Conservation (phyloP, 2,888 invertebrate species). For the Hetaerina titia region DNA sequence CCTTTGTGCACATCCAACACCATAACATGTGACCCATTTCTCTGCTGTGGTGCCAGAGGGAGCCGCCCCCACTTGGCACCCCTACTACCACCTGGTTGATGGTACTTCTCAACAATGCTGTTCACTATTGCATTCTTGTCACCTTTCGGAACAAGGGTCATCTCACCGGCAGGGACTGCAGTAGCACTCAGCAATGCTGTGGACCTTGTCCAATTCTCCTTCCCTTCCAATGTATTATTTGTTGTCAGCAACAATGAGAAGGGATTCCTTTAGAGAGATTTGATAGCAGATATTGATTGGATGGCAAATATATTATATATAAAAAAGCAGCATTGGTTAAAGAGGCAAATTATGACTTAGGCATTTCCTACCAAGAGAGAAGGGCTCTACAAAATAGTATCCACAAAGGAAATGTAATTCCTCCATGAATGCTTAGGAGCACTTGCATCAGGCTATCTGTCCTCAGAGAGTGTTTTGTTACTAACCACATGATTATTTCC, state of each 20-base stretch:
- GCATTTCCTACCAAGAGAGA: too few relatives aligned
- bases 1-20: neutral
- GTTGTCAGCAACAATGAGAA: neutral
- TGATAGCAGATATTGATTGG: too few relatives aligned
- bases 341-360: too few relatives aligned
- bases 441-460: too few relatives aligned
- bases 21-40: neutral
- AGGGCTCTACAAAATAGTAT: too few relatives aligned
- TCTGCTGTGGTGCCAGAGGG: neutral
- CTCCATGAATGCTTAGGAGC: too few relatives aligned
- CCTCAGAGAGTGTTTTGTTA: too few relatives aligned
- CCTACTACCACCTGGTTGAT: neutral
- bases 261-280: neutral
- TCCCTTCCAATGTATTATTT: neutral
- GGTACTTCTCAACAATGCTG: slow-evolving; percentile 85
- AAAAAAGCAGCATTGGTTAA: too few relatives aligned
- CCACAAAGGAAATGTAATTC: too few relatives aligned
- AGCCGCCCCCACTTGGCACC: neutral
- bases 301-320: too few relatives aligned
- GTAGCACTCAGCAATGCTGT: neutral
- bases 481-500: too few relatives aligned
- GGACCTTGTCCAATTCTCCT: slow-evolving; percentile 68
- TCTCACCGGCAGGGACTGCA: slow-evolving; percentile 75
- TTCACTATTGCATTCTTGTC: slow-evolving; percentile 85
- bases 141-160: slow-evolving; percentile 82